Evolutionary conservation across 2,888 invertebrate species (phyloP), one percentile per base, ranked within the genome.

Genomic region (Aleiodes testaceus): DNA sequence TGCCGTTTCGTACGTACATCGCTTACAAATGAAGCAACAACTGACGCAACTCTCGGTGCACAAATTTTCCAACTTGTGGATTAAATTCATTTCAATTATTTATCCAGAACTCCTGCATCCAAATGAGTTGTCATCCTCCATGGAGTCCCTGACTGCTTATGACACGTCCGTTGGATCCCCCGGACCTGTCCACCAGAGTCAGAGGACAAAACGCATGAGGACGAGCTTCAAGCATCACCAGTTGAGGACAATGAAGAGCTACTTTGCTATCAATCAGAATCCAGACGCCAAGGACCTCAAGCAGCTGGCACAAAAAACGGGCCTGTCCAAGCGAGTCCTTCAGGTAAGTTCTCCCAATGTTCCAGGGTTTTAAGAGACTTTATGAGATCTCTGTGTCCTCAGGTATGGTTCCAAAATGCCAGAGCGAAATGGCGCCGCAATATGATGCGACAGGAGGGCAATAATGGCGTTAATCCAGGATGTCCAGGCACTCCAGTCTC

Each of bases 391-490:
- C 14, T 47, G 65, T 36, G 47, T 72, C 77, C 65, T 80, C 82
- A 99, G 98, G 98, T 99, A 1, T 99, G 99, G 99, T 99, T 99
- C 88, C 99, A 99, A 92, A 99, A 99, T 87, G 98, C 99, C 0
- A 91, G 99, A 66, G 99, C 99, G 45, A 99, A 99, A 89, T 99
- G 97, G 95, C 92, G 99, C 77, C 92, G 99, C 66, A 98, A 96
- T 88, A 92, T 96, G 86, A 95, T 96, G 94, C 89, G 96, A 64
- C 96, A 95, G 84, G 96, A 96, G 83, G 91, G 92, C 42, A 80
- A 79, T 75, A 75, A 78, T 70, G 70, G 81, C 22, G 77, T 77
- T 47, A 78, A 80, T 70, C 79, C 83, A 61, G 81, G 83, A 55
- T 84, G 86, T 78, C 84, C 86, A 18, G 85, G 87, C 12, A 87